phyloP scores from a whole-genome alignment of 2,888 invertebrate species.

The Calameuta idolon region DNA sequence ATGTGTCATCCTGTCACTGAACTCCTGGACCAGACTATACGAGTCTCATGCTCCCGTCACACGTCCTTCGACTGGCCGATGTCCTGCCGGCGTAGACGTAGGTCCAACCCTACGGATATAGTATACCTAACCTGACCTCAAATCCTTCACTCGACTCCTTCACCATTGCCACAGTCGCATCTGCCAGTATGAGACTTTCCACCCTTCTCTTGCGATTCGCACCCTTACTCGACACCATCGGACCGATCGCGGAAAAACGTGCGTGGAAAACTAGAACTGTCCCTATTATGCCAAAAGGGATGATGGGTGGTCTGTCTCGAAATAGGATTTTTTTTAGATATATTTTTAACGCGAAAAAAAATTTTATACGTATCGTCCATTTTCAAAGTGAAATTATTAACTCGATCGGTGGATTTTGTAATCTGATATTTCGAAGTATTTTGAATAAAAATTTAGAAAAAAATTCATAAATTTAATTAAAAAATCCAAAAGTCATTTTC shows the following conservation, averaged over 20 bases:
- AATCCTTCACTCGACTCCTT: background rate
- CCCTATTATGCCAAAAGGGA: background rate
- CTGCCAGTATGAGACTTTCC: background rate
- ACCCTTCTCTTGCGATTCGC: background rate
- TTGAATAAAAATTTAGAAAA: too few species aligned
- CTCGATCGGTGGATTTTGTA: background rate
- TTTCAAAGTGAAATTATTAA: background rate
- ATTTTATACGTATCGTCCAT: background rate
- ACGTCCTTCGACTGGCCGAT: slow-evolving; percentile 37
- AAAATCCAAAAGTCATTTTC: too few species aligned
- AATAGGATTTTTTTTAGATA: background rate
- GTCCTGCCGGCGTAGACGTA: slow-evolving; percentile 26
- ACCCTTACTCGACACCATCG: background rate
- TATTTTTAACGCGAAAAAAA: background rate
- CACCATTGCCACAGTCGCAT: background rate
- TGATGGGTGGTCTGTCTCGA: background rate
- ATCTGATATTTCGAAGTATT: too few species aligned
- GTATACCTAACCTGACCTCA: background rate
- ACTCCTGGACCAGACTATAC: slow-evolving; percentile 48
- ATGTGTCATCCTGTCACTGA: slow-evolving; percentile 66
- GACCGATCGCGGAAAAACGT: background rate
- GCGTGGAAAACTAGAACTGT: background rate
- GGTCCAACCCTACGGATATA: background rate
- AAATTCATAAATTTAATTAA: too few species aligned
- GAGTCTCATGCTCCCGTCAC: slow-evolving; percentile 53